Conservation (phyloP, 2,113 vertebrate genomes). For the Cephalopterus ornatus region DNA sequence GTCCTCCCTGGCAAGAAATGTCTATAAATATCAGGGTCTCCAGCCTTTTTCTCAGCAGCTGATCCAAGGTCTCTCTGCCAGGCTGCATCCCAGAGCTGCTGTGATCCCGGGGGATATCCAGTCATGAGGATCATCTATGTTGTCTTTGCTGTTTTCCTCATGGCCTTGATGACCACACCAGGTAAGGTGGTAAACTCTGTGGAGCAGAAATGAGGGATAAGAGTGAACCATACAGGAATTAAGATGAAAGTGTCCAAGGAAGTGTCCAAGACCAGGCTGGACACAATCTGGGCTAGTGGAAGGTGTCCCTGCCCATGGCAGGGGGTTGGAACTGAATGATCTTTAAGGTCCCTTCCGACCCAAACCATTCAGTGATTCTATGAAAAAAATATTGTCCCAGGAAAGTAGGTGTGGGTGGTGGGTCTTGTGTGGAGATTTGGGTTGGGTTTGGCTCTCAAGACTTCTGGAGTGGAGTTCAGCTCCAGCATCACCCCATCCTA, state of each 20-base stretch:
- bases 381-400: not conserved
- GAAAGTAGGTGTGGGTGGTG: not conserved
- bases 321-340: not conserved
- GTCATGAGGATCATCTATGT: conserved; percentile 55
- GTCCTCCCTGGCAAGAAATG: not conserved
- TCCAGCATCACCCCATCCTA: not conserved
- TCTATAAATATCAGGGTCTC: conserved; percentile 50
- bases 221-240: not conserved
- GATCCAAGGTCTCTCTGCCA: not conserved
- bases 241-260: not conserved
- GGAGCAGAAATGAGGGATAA: not conserved
- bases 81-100: not conserved
- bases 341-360: not conserved
- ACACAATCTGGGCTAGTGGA: rapidly evolving
- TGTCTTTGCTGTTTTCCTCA: conserved; percentile 46
- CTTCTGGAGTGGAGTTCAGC: not conserved
- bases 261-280: not conserved
- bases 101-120: not conserved
- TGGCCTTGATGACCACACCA: conserved; percentile 50
- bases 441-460: not conserved
- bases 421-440: not conserved
- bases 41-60: not conserved
- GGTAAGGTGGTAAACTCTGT: conserved; percentile 1
- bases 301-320: not conserved
- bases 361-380: not conserved